Conservation (phyloP, 2,888 invertebrate species). For the Phortica okadai region DNA sequence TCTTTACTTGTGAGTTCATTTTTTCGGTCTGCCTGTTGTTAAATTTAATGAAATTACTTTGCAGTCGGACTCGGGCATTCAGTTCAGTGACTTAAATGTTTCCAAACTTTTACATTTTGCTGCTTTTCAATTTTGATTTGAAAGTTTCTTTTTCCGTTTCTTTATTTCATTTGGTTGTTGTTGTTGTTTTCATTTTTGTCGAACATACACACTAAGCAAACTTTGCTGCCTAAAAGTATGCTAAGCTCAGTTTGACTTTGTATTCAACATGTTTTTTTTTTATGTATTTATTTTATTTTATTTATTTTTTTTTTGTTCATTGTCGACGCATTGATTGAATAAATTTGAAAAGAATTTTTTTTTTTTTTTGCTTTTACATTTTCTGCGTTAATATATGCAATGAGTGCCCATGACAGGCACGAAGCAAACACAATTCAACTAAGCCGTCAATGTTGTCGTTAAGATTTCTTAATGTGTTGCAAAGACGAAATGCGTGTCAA, state of each 20-base stretch:
- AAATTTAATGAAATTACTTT: conserved; percentile 61
- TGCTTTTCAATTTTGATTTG: neutral
- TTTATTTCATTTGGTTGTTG: neutral
- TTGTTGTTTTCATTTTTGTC: neutral
- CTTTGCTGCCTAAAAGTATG: neutral
- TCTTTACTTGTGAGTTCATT: conserved; percentile 36
- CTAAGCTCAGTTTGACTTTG: neutral
- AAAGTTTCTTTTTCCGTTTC: neutral
- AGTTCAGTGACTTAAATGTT: conserved; percentile 25
- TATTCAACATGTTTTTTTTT: no score
- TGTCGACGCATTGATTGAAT: neutral
- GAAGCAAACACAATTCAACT: no score
- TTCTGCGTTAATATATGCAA: no score
- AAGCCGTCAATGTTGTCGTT: no score
- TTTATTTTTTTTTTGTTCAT: no score
- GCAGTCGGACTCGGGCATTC: conserved; percentile 19
- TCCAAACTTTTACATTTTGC: conserved; percentile 14
- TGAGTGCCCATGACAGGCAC: no score
- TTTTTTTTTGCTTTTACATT: no score
- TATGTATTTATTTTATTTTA: no score
- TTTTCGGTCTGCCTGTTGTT: conserved; percentile 41
- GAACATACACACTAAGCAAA: no score
- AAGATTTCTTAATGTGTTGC: no score
- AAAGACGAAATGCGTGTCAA: no score
- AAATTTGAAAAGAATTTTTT: neutral